These are phyloP conservation scores for Gambusia affinis DNA, from an alignment of 2,113 vertebrate genomes.

Conservation along the genomic window DNA sequence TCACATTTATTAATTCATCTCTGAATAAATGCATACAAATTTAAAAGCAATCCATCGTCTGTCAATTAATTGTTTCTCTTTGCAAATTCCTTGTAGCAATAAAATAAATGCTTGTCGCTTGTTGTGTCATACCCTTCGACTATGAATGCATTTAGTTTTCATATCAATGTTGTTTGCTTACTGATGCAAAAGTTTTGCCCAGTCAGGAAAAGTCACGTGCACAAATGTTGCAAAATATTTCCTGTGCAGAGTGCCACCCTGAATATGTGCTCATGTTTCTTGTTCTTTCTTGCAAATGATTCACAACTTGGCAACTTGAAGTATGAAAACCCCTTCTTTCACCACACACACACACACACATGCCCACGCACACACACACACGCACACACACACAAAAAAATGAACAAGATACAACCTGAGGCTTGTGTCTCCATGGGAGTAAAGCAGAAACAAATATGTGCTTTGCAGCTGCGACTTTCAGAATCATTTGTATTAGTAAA, in stretches of 20 bases:
- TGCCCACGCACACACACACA: too few relatives aligned
- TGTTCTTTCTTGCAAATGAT: slow-evolving; percentile 59
- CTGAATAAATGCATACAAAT: background rate
- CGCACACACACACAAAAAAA: slow-evolving; percentile 1
- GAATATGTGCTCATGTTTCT: slow-evolving; percentile 5
- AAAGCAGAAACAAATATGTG: background rate
- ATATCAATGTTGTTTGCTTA: slow-evolving; percentile 42
- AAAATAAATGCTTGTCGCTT: background rate
- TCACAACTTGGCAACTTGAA: slow-evolving; percentile 36
- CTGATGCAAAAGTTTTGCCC: slow-evolving; percentile 28
- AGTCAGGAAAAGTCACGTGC: background rate
- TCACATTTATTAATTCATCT: background rate
- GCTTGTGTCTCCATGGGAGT: slow-evolving; percentile 20
- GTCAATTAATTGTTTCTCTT: background rate
- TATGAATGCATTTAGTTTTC: slow-evolving; percentile 15
- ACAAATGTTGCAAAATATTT: slow-evolving; percentile 4
- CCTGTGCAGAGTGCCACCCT: slow-evolving; percentile 19
- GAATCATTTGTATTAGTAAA: background rate
- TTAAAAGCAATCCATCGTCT: background rate
- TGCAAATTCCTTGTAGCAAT: background rate
- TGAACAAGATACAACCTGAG: slow-evolving; percentile 4
- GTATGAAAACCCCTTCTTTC: too few relatives aligned
- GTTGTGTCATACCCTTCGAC: background rate
- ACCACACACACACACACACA: too few relatives aligned
- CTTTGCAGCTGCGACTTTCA: background rate